Evolutionary conservation across 2,888 invertebrate species (phyloP), one percentile per base, ranked within the genome.

Genomic region (Tetragnatha montana): DNA sequence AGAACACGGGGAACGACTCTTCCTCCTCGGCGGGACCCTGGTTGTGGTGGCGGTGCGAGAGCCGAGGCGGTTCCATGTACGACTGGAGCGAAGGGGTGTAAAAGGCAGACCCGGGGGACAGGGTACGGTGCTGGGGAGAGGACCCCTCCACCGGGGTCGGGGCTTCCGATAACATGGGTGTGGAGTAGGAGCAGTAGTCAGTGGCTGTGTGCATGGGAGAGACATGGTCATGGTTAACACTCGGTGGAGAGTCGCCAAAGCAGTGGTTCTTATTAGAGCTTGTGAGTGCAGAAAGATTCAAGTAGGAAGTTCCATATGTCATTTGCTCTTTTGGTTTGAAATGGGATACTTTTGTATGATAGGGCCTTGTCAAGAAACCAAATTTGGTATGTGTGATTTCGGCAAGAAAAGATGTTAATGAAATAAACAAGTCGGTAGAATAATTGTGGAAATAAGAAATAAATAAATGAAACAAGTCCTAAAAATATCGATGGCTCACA

Each of bases 1-100:
- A 96, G 94, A 97, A 97, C 75, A 97, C 97, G 6, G 97, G 97
- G 93, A 96, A 97, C 91, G 96, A 96, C 92, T 97, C 97, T 92
- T 93, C 93, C 49, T 93, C 92, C 21, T 93, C 92, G 71, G 93
- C 92, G 69, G 92, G 80, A 96, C 96, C 92, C 95, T 92, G 95
- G 75, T 85, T 96, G 96, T 92, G 95, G 95, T 6, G 96, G 96
- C 14, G n/a, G 51, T 68, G 81, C 6, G 84, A 74, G 22, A 51
- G 19, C 8, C 89, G 88, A 68, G 81, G 87, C 6, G 91, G 91
- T 51, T 91, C 91, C 89, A 91, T 91, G 76, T 91, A 91, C 22
- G 89, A 84, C 69, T 91, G 90, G 6, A 91, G 91, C 0, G 91
- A 91, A 21, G 60, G 92, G 91, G 91, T 92, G 89, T 88, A 91